A percentile compares a stretch with the other conserved stretches of the same genome.
Evolutionary conservation across 92 coral and sea anemone species (phyloP).

Genomic region (Phenganax marumi): DNA sequence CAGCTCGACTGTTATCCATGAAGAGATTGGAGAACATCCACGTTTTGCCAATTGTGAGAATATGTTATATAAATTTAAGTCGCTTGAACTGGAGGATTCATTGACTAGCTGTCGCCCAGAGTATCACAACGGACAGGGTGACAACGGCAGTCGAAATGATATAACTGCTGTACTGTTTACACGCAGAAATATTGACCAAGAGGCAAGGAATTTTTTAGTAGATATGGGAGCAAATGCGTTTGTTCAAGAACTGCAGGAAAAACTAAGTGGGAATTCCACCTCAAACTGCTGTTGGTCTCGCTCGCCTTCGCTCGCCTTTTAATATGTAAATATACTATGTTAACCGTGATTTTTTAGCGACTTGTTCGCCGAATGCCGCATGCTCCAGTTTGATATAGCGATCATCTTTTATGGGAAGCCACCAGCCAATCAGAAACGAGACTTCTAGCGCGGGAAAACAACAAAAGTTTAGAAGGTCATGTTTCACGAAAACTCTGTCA

Average conservation of each 20-base stretch:
- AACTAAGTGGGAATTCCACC: not conserved
- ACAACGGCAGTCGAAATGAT: slow-evolving; percentile 32
- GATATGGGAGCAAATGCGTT: not conserved
- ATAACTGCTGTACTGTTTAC: slow-evolving; percentile 71
- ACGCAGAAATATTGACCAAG: slow-evolving; percentile 66
- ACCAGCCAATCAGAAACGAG: too few relatives aligned
- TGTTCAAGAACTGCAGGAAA: not conserved
- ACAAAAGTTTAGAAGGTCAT: too few relatives aligned
- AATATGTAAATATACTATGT: too few relatives aligned
- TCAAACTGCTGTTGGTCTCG: slow-evolving; percentile 19
- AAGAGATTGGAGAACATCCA: not conserved
- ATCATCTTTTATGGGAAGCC: too few relatives aligned
- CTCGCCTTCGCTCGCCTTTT: slow-evolving; percentile 9
- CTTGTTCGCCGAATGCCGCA: too few relatives aligned
- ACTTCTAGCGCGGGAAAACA: too few relatives aligned
- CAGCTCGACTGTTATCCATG: not conserved
- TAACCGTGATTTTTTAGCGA: too few relatives aligned
- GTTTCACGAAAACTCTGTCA: too few relatives aligned
- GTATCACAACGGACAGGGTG: not conserved
- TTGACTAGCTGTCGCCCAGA: not conserved
- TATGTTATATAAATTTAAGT: slow-evolving; percentile 19
- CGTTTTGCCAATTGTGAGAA: slow-evolving; percentile 9
- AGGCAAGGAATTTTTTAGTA: slow-evolving; percentile 63
- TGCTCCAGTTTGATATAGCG: too few relatives aligned
- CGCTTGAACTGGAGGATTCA: slow-evolving; percentile 15